Evolutionary conservation across 2,797 vertebrate species (phyloP).

Genomic region (Peromyscus eremicus): DNA sequence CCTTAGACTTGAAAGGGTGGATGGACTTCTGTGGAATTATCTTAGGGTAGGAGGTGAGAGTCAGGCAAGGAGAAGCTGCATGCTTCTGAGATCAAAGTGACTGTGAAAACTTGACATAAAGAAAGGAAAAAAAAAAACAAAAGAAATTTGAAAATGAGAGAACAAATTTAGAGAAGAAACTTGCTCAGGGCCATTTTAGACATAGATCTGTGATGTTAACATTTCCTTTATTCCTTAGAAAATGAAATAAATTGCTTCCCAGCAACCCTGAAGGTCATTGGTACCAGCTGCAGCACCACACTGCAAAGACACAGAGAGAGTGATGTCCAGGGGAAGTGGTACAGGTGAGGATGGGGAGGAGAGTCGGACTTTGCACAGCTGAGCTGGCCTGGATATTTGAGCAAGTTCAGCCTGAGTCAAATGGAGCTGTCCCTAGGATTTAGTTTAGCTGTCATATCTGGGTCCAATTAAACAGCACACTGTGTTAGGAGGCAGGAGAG

Average conservation of each 20-base stretch:
- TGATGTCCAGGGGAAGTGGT: neutral
- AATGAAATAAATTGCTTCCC: slow-evolving; percentile 73
- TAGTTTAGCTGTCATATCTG: slow-evolving; percentile 37
- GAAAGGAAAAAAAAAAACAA: neutral
- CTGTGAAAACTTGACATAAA: slow-evolving; percentile 55
- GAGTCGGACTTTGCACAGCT: neutral
- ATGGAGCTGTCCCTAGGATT: slow-evolving; percentile 41
- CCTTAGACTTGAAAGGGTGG: slow-evolving; percentile 58
- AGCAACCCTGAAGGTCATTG: slow-evolving; percentile 46
- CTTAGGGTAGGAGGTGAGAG: slow-evolving; percentile 39
- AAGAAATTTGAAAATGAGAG: slow-evolving; percentile 67
- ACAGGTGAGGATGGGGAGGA: neutral
- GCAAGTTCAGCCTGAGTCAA: slow-evolving; percentile 55
- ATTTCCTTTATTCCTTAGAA: slow-evolving; percentile 62
- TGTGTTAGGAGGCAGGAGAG: slow-evolving; percentile 4
- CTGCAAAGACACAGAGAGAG: neutral
- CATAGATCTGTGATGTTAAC: slow-evolving; percentile 72
- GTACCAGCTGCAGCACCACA: neutral
- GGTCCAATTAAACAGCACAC: slow-evolving; percentile 48
- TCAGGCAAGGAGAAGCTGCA: neutral
- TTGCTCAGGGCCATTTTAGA: slow-evolving; percentile 68
- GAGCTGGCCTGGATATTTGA: neutral
- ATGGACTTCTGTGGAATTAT: slow-evolving; percentile 21
- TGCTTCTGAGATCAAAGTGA: slow-evolving; percentile 61
- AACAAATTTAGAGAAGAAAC: slow-evolving; percentile 67